phyloP scores from a whole-genome alignment of 2,888 invertebrate genomes.

The Gari tellinella region DNA sequence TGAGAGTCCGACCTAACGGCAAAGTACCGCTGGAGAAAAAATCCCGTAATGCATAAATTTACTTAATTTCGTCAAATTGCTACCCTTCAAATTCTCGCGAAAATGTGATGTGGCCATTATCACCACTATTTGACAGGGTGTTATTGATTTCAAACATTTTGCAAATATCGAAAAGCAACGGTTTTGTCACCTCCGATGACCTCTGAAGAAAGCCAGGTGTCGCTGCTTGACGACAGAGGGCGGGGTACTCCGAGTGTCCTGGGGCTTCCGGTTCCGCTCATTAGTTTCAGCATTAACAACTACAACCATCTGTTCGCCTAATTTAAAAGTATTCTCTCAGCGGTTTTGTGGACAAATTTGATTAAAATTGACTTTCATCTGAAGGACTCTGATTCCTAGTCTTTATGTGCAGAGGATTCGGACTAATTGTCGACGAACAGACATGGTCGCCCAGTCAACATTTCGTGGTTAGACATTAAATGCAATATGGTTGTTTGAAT shows the following conservation, averaged over 20 bases:
- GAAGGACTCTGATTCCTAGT: background rate
- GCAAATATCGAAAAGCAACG: constrained; percentile 20
- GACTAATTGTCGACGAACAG: too few species aligned
- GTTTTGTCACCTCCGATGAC: constrained; percentile 44
- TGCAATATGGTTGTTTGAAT: too few species aligned
- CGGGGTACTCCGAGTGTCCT: constrained; percentile 30
- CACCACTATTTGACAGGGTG: background rate
- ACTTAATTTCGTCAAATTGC: constrained; percentile 24
- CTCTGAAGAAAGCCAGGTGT: constrained; percentile 39
- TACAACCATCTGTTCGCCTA: constrained; percentile 34
- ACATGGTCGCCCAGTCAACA: too few species aligned
- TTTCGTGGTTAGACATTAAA: too few species aligned
- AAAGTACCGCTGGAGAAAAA: background rate
- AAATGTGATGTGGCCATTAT: constrained; percentile 24
- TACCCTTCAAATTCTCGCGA: constrained; percentile 8
- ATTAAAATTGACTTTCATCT: constrained; percentile 20
- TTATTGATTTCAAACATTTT: background rate
- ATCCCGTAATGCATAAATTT: constrained; percentile 28
- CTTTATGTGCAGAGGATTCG: too few species aligned
- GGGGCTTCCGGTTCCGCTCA: constrained; percentile 42
- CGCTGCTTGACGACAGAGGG: constrained; percentile 36
- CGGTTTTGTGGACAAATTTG: constrained; percentile 24
- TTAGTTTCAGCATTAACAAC: constrained; percentile 48
- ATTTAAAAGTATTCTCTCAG: background rate
- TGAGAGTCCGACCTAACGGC: constrained; percentile 5